Conservation (phyloP, 1,140 invertebrate genomes). For the Penaeus japonicus region DNA sequence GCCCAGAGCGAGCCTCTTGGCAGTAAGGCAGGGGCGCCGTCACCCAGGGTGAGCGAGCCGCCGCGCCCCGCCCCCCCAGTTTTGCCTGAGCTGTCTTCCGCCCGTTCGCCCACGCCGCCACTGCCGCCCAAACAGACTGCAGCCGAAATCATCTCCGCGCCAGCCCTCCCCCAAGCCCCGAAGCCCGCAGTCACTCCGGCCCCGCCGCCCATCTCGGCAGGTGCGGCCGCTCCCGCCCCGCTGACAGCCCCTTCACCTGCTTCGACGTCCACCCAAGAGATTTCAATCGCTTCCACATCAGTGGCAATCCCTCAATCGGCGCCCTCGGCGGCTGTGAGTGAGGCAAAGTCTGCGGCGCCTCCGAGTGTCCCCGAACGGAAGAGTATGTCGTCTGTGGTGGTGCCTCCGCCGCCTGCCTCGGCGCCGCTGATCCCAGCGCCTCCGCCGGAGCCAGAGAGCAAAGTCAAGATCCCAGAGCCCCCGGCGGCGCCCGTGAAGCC, state of each 20-base stretch:
- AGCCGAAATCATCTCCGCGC: background rate
- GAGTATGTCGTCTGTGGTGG: background rate
- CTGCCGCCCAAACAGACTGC: slow-evolving; percentile 4
- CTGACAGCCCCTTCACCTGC: background rate
- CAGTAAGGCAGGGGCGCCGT: background rate
- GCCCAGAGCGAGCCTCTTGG: background rate
- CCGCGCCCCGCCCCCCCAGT: background rate
- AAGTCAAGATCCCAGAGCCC: background rate
- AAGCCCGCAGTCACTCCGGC: background rate
- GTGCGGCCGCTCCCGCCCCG: background rate
- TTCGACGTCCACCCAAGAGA: background rate
- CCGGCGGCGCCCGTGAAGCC: background rate
- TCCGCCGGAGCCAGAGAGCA: slow-evolving; percentile 21
- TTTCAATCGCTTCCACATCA: background rate
- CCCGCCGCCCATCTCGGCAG: background rate
- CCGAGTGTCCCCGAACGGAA: background rate
- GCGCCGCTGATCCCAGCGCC: slow-evolving; percentile 29
- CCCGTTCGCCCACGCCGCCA: background rate
- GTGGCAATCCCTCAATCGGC: background rate
- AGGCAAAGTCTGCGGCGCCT: background rate
- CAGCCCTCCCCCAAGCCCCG: background rate
- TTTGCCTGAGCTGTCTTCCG: background rate
- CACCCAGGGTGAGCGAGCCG: background rate
- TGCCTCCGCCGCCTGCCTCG: background rate
- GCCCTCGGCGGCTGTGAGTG: background rate